Base-by-base conservation (phyloP, 2,113 vertebrate species). In the Sinocyclocheilus anshuiensis region DNA sequence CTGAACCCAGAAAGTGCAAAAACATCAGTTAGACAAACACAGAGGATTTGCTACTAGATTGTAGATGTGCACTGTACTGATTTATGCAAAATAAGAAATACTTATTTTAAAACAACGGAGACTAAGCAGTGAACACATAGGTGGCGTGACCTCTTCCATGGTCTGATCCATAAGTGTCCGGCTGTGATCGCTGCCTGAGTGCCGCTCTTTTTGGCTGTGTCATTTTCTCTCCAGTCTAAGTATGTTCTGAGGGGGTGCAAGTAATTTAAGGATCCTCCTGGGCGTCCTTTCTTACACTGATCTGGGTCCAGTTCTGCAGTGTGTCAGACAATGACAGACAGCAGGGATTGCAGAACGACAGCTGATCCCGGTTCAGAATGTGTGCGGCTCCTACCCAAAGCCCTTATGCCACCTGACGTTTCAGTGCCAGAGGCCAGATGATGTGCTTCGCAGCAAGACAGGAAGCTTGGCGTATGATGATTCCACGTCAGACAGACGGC, bases 401-500 rank as follows among this genome's bases (percentile, higher is more conserved):
- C 82, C 71, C 67, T 71, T 67, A 82, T 69, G 36, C 78, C 86
- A 77, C 71, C 77, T 83, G 83, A 77, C 77, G 59, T 82, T 87
- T 77, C 24, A 42, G 42, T 84, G 85, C 85, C 77, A 75, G 83
- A 77, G 86, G 86, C 80, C 81, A 75, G 83, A 87, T 87, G 86
- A 85, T 81, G 77, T 85, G 81, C 57, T 48, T 79, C 77, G 83
- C 83, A 78, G 75, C 53, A 29, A 87, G 88, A 89, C 83, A 69
- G 88, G 88, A 81, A 57, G 78, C 83, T 89, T 89, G 88, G 86
- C 88, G 87, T 74, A 76, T 61, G 74, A 89, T 79, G 83, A 87
- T 74, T 79, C 81, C 48, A 26, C 65, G 83, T 83, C 88, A 61
- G 88, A 86, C 88, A 89, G 88, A 89, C 83, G 86, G 88, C 81